Base-by-base conservation (phyloP, 1,140 invertebrate species). In the Macrostomum lignano region DNA sequence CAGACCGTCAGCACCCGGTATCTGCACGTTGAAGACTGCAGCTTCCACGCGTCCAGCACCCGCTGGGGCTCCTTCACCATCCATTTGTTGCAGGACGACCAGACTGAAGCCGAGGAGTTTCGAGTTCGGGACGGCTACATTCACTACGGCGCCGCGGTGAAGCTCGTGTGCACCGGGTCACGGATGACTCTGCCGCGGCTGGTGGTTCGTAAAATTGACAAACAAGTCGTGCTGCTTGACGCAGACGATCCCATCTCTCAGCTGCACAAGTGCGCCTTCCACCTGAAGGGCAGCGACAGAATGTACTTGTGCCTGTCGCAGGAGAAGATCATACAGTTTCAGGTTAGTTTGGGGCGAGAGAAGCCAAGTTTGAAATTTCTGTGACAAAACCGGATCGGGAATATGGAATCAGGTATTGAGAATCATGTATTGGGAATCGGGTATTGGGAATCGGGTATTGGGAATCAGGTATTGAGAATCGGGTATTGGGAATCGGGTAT, bases 41-140 rank as follows among this genome's bases (percentile, higher is more conserved):
- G 88, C 60, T 98, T 98, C 56, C 86, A 96, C 61, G 91, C 91
- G 7, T 88, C 79, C 44, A 93, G 84, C 5, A 91, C 82, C 1
- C 86, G 96, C 52, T 98, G 91, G 91, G 91, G 88, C 33, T 86
- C 88, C 1, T 98, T 98, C 50, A 93, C 84, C 2, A 96, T 98
- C 45, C 88, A 98, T 58, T 58, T 96, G 20, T 49, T 94, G 39
- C 84, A 93, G 53, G 86, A 93, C 47, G 84, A 86, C 55, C 84
- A 94, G 55, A 78, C 74, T 43, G 84, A 94, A 49, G 82, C 78
- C 30, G 86, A 94, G 52, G 82, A 93, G 52, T 94, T 94, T 62
- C 71, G 73, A 39, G 82, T 93, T 10, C 64, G 77, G 34, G 88
- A 96, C 60, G 91, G 88, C 3, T 98, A 93, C 58, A 86, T 98